These are phyloP conservation scores for Crematogaster levior DNA, from an alignment of 2,888 invertebrate species.

Conservation along the genomic window DNA sequence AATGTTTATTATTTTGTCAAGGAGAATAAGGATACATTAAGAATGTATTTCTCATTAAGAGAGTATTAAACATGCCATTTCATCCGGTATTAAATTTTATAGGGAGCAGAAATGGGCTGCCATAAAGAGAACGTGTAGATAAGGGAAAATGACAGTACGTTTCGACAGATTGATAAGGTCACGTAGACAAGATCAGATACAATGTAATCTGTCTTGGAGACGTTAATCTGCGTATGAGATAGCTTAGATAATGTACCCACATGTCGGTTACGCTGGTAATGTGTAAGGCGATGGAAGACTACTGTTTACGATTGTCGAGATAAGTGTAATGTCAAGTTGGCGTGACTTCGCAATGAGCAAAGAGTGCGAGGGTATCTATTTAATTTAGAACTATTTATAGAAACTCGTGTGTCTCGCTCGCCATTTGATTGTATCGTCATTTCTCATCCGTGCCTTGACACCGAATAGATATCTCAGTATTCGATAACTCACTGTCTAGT, in stretches of 20 bases:
- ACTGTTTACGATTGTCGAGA: neutral
- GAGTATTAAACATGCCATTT: neutral
- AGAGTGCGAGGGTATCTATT: neutral
- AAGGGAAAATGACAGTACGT: neutral
- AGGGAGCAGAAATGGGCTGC: neutral
- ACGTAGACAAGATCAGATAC: conserved; percentile 8
- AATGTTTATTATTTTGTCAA: neutral
- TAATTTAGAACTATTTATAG: neutral
- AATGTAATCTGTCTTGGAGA: neutral
- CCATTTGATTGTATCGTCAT: neutral
- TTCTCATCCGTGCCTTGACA: neutral
- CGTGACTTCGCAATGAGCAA: neutral
- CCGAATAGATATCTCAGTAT: conserved; percentile 5
- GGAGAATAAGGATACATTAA: neutral
- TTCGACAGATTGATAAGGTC: conserved; percentile 13
- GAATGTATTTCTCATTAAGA: neutral
- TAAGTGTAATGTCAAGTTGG: neutral
- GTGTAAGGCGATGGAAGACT: neutral
- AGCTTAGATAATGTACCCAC: conserved; percentile 7
- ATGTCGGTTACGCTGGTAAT: neutral
- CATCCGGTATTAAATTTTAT: neutral
- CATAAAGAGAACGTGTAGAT: neutral
- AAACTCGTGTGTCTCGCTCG: neutral
- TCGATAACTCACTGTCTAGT: conserved; percentile 18
- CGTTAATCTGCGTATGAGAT: neutral